Evolutionary conservation across 2,888 invertebrate genomes (phyloP), one percentile per base, ranked within the genome.

Genomic region (Pollenia labialis): DNA sequence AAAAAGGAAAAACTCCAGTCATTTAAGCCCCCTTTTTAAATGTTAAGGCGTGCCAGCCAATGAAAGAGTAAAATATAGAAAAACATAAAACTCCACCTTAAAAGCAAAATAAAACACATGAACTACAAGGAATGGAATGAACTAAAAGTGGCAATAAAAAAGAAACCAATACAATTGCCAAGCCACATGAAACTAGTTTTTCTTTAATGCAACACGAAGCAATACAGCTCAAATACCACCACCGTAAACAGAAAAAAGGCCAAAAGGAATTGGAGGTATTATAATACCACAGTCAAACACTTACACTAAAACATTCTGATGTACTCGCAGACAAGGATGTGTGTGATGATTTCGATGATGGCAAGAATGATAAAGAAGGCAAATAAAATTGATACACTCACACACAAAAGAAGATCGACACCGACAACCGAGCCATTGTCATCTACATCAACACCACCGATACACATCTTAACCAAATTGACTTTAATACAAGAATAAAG

Each of bases 311-410:
- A 11, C 58, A 60, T 18, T 68, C 14, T 12, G 4, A 50, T 3
- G n/a, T 16, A 54, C 54, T n/a, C 44, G 79, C 46, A 32, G 32
- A 62, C 66, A 76, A 52, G 75, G 76, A 81, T 77, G 48, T 81
- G 54, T 80, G 69, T 32, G 44, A 48, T 50, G 60, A 50, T 23
- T 18, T 58, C 46, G 82, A 62, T 77, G 84, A 87, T 85, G 85
- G 77, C 54, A 66, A 40, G 81, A 60, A 85, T 40, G 87, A 87
- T 87, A 87, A 87, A 85, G 85, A 81, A 85, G 81, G 77, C 81
- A 72, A 77, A 85, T 81, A 85, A 87, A 85, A 87, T 81, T 87
- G 87, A 87, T 87, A 85, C 77, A 68, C 81, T 74, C 81, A 69
- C 56, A 75, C 81, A 72, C 76, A 52, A 64, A 71, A 81, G 56